Percentiles rank a stretch among this genome's conserved stretches.
Evolutionary conservation across 64 coral and sea anemone genomes (phyloP).

Genomic region (Montipora capricornis): DNA sequence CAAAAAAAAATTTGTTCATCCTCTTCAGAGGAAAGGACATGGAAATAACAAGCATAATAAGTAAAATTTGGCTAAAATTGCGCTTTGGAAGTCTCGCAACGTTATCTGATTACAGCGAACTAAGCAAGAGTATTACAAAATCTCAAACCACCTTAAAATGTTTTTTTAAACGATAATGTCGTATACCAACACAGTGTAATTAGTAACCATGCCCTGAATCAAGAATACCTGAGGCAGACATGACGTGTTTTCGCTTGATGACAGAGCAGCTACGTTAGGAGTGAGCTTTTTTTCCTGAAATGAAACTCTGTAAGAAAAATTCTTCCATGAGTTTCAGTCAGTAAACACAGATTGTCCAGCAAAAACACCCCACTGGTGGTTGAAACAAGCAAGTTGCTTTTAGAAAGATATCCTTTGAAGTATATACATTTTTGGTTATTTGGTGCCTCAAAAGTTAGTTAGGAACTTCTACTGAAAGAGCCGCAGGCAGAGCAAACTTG

Average conservation of each 20-base stretch:
- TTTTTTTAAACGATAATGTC: neutral
- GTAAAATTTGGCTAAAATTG: constrained; percentile 52
- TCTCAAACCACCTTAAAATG: constrained; percentile 15
- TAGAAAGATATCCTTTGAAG: too few relatives aligned
- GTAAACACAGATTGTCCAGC: neutral
- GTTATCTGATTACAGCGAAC: constrained; percentile 10
- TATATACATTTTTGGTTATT: neutral
- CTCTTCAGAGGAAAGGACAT: neutral
- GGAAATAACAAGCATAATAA: constrained; percentile 1
- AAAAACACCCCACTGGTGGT: too few relatives aligned
- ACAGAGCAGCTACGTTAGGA: too few relatives aligned
- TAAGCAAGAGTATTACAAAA: neutral
- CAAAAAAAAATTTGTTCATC: neutral
- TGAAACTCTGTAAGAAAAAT: too few relatives aligned
- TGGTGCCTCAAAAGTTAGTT: neutral
- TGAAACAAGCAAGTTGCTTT: too few relatives aligned
- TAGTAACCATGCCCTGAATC: neutral
- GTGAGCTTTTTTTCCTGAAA: too few relatives aligned
- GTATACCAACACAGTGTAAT: neutral
- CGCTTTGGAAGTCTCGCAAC: neutral
- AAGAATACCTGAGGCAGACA: neutral
- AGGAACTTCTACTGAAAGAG: too few relatives aligned
- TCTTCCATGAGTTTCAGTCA: too few relatives aligned
- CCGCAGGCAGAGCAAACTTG: too few relatives aligned
- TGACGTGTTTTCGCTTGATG: too few relatives aligned